Evolutionary conservation across 2,113 vertebrate genomes (phyloP), one percentile per base, ranked within the genome.

Genomic region (Eudyptes chrysolophus): DNA sequence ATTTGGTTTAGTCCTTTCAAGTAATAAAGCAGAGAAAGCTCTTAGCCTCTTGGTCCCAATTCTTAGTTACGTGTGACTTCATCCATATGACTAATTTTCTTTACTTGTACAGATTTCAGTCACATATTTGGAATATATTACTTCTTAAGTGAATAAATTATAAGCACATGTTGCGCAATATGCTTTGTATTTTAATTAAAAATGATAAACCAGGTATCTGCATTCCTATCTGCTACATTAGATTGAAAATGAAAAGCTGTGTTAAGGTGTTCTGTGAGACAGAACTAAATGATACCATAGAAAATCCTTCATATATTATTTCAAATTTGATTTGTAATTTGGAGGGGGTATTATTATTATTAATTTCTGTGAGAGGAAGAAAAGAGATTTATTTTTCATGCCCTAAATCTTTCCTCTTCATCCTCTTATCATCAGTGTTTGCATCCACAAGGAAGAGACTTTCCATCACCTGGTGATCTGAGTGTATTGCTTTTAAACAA

Each of bases 181-280:
- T 24, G 16, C 10, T 83, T 92, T 95, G 17, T 95, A 32, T 95
- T 97, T 95, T 96, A 94, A 95, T 95, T 88, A 57, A 90, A 94
- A 96, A 54, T 29, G 9, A 64, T 86, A 90, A 92, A 74, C 42
- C 10, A 17, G 17, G 9, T 80, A 79, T 66, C 71, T 95, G 30
- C 8, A 18, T 90, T 92, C 36, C 36, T 84, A 13, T 55, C 87
- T 93, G 70, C 72, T 87, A 29, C 24, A 42, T 88, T 92, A 71
- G 21, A 49, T 58, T 87, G 74, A 94, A 96, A 94, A 77, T 78
- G 20, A 95, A 95, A 68, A 77, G 15, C n/a, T 81, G 6, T 72
- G 38, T 49, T 86, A 79, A 80, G 64, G 29, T 84, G 8, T 88
- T 95, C 60, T 77, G 6, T 72, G 93, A 92, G 70, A 78, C 40